A percentile compares a stretch with the other conserved stretches of the same genome.
Conservation (phyloP, 2,888 invertebrate species). For the Conus canariensis region DNA sequence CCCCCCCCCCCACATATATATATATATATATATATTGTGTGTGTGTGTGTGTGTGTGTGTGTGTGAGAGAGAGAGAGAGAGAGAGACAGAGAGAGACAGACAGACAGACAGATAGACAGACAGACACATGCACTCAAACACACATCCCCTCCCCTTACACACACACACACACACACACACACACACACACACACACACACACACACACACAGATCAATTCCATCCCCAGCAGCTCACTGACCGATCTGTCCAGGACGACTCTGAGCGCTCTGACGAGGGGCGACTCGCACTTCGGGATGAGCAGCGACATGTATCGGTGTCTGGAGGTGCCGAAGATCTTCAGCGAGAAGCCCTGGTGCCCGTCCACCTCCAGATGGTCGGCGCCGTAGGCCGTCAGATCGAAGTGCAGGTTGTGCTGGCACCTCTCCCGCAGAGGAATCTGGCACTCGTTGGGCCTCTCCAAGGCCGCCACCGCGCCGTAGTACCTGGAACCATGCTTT, state of each 20-base stretch:
- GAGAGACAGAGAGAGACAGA: too few relatives aligned
- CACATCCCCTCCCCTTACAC: too few relatives aligned
- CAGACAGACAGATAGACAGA: too few relatives aligned
- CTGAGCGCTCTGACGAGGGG: slow-evolving; percentile 71
- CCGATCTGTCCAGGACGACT: slow-evolving; percentile 74
- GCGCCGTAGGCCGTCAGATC: slow-evolving; percentile 64
- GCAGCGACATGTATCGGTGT: slow-evolving; percentile 71
- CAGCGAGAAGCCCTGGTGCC: slow-evolving; percentile 61
- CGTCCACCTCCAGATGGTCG: slow-evolving; percentile 53
- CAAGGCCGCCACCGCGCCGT: slow-evolving; percentile 74
- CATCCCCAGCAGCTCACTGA: slow-evolving; percentile 57
- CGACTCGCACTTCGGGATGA: slow-evolving; percentile 73
- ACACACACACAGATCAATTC: background rate
- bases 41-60: too few relatives aligned
- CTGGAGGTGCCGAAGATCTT: slow-evolving; percentile 71
- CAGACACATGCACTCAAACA: too few relatives aligned
- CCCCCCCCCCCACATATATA: too few relatives aligned
- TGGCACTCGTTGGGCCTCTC: slow-evolving; percentile 65
- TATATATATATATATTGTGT: too few relatives aligned
- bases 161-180: too few relatives aligned
- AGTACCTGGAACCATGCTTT: slow-evolving; percentile 44
- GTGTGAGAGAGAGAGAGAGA: too few relatives aligned
- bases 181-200: background rate
- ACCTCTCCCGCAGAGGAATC: slow-evolving; percentile 59
- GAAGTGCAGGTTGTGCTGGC: slow-evolving; percentile 65